Base-by-base conservation (phyloP, 2,797 vertebrate species). In the Chelmon rostratus region DNA sequence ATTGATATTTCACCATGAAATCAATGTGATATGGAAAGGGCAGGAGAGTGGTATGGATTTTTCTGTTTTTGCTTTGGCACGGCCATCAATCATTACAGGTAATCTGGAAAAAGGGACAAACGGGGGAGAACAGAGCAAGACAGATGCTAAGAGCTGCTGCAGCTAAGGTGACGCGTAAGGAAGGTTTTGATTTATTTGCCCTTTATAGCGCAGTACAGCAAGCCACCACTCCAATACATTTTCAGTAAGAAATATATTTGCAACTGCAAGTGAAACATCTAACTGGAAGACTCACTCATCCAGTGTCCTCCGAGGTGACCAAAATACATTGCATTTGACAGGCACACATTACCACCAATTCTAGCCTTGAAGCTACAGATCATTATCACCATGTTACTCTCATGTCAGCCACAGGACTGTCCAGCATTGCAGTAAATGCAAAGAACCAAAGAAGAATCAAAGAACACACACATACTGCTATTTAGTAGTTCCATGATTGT, bases 1-100 rank as follows among this genome's bases (percentile, higher is more conserved):
- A 93, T 90, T 86, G 85, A 92, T 92, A 90, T 86, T 90, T 90
- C 76, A 91, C 73, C 21, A 78, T 38, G 49, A 82, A 92, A 94
- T 94, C 91, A 79, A 93, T 94, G 76, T 50, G 63, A 81, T 77
- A 88, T 86, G 69, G 83, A 92, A 91, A 89, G 89, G 86, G 82
- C 82, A 83, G 66, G 61, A 58, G 84, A 85, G 84, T 5, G 18
- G 57, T 89, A 93, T 92, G 81, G 91, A 93, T 92, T 92, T 92
- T 88, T 81, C 71, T 56, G 70, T 76, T 88, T 91, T 85, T 87
- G 83, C 81, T 82, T 76, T 90, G 91, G 78, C 84, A 77, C 56
- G 65, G 82, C 68, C 87, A 95, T 94, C 86, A 92, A 93, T 94
- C 89, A 81, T 79, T 73, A 73, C 71, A 79, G 87, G 81, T 87